Conservation (phyloP, 2,797 vertebrate genomes). For the Gambusia yucatana region DNA sequence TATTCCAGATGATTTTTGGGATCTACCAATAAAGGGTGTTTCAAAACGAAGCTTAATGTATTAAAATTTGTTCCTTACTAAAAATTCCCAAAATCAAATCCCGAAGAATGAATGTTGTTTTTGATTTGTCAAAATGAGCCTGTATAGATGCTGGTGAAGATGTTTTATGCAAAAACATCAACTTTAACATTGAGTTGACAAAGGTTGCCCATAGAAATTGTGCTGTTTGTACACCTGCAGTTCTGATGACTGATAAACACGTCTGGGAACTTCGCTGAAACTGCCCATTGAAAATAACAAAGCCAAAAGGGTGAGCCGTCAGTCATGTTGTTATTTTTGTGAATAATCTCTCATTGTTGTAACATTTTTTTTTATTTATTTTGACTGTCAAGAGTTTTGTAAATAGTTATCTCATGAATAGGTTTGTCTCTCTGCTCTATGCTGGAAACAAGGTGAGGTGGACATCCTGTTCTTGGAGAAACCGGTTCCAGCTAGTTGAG, state of each 20-base stretch:
- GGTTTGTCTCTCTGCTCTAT: too few species aligned
- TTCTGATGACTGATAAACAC: background rate
- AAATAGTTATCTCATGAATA: too few species aligned
- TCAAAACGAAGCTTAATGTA: background rate
- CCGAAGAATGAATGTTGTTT: background rate
- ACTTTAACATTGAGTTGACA: background rate
- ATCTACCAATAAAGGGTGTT: background rate
- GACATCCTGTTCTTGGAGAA: too few species aligned
- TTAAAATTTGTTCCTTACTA: background rate
- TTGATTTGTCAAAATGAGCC: background rate
- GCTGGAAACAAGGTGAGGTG: too few species aligned
- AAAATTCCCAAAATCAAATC: background rate
- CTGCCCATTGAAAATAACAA: background rate
- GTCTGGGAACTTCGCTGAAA: background rate
- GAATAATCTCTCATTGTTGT: background rate
- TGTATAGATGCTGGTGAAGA: background rate
- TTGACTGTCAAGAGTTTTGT: too few species aligned
- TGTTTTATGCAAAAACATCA: background rate
- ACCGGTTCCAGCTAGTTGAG: too few species aligned
- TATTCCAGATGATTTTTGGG: background rate
- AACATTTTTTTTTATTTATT: too few species aligned
- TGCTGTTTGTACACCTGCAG: background rate
- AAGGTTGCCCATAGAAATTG: background rate
- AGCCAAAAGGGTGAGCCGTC: background rate
- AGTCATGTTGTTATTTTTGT: background rate